Base-by-base conservation (phyloP, 2,113 vertebrate genomes). In the Crotophaga sulcirostris region DNA sequence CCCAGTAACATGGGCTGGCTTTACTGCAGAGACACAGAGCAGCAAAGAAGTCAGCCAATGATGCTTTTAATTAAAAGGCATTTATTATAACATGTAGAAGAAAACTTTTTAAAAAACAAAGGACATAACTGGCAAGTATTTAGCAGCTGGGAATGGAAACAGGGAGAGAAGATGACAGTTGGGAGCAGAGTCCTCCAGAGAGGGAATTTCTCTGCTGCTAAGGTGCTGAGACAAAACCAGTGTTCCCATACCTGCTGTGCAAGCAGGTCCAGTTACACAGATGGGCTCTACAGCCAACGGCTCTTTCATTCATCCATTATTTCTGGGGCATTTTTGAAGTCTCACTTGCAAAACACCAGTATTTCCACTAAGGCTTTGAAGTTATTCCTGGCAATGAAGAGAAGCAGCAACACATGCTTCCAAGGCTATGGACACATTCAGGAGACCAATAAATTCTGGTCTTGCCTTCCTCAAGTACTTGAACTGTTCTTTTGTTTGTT, bases 321-420 rank as follows among this genome's bases (percentile, higher is more conserved):
- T 91, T 66, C 72, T 63, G 25, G 21, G n/a, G 38, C 36, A 45
- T 25, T 63, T 55, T 4, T 64, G 18, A 59, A 63, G 51, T 40
- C 60, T 64, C 13, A 0, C 45, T 68, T 69, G 26, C 49, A 63
- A 38, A 75, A 54, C 3, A 0, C 11, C 44, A 60, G 16, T 11
- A 21, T 18, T 62, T 80, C 49, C 49, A 24, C 28, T 54, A 16
- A 70, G 56, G 69, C 87, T 85, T 33, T 76, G 69, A 81, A 64
- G 68, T 7, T 17, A 44, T 9, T 64, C 18, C 10, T 15, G 38
- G 56, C 2, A 4, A 63, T 3, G 18, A 69, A 58, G 12, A 52
- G 62, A 26, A 62, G 47, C 60, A 80, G 40, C 54, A 60, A 33
- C 24, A 15, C 10, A 3, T 11, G 25, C 47, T 69, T 10, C 34